A percentile compares a stretch with the other conserved stretches of the same genome.
These are phyloP conservation scores for Lutjanus argentimaculatus DNA, from an alignment of 2,797 vertebrate genomes.

Conservation along the genomic window DNA sequence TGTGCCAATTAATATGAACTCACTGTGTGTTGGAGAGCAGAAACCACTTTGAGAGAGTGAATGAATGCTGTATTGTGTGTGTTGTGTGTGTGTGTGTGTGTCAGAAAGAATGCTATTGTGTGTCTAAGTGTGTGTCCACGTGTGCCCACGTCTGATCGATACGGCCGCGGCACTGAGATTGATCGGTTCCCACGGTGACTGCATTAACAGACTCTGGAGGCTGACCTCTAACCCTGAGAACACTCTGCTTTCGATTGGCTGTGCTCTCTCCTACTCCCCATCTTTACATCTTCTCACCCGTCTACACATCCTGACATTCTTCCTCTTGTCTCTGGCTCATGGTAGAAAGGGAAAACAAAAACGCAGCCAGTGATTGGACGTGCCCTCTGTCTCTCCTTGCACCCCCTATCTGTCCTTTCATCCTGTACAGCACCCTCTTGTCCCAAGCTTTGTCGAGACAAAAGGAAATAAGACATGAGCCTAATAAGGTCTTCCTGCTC, in stretches of 20 bases:
- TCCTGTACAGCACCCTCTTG: conserved; percentile 33
- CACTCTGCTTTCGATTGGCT: conserved; percentile 84
- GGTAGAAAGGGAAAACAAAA: conserved; percentile 75
- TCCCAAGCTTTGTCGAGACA: conserved; percentile 47
- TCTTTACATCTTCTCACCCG: conserved; percentile 37
- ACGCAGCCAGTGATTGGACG: conserved; percentile 17
- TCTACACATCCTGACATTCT: conserved; percentile 49
- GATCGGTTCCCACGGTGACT: conserved; percentile 91
- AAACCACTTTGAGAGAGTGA: conserved; percentile 19
- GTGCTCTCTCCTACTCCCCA: conserved; percentile 54
- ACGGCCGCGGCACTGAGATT: conserved; percentile 89
- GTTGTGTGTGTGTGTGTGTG: conserved; percentile 34
- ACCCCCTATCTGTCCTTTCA: conserved; percentile 13
- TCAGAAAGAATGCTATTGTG: conserved; percentile 39
- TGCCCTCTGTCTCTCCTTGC: conserved; percentile 13
- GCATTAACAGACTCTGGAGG: conserved; percentile 90
- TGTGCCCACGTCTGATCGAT: conserved; percentile 86
- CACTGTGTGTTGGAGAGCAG: conserved; percentile 10
- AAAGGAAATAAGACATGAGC: conserved; percentile 76
- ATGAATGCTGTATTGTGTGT: conserved; percentile 48
- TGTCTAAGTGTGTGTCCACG: conserved; percentile 3
- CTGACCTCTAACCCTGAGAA: conserved; percentile 89
- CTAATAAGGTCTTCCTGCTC: conserved; percentile 81
- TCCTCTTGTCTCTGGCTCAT: conserved; percentile 49
- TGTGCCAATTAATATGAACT: conserved; percentile 16